Evolutionary conservation across 2,888 invertebrate genomes (phyloP).

Genomic region (Lysandra coridon): DNA sequence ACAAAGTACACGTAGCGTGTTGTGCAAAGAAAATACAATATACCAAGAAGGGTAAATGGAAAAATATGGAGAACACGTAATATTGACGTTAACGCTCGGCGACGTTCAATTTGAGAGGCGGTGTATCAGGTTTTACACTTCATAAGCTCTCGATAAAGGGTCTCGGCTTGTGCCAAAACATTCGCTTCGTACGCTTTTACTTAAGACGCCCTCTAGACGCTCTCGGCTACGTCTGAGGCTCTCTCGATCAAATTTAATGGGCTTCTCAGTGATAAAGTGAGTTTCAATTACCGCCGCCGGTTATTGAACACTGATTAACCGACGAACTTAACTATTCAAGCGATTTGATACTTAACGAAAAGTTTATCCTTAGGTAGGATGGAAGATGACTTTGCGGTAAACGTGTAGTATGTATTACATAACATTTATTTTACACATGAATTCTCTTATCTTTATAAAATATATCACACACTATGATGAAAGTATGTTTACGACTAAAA

Average conservation of each 20-base stretch:
- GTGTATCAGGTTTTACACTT: conserved; percentile 41
- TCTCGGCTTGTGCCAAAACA: conserved; percentile 37
- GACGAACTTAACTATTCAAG: background rate
- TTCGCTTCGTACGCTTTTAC: conserved; percentile 37
- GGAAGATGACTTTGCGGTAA: background rate
- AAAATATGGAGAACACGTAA: conserved; percentile 27
- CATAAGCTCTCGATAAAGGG: conserved; percentile 40
- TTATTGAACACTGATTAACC: conserved; percentile 23
- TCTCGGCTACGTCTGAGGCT: conserved; percentile 42
- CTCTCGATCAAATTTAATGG: conserved; percentile 46
- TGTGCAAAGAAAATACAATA: conserved; percentile 19
- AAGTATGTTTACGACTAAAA: background rate
- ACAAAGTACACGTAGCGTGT: background rate
- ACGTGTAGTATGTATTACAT: background rate
- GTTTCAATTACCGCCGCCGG: conserved; percentile 8
- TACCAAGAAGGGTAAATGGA: conserved; percentile 6
- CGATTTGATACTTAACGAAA: conserved; percentile 15
- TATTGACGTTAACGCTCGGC: conserved; percentile 37
- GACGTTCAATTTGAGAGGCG: conserved; percentile 38
- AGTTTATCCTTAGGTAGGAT: background rate
- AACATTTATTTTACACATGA: too few relatives aligned
- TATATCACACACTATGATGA: background rate
- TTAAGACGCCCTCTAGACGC: conserved; percentile 32
- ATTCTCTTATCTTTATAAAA: too few relatives aligned
- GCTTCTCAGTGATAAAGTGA: conserved; percentile 30